These are phyloP conservation scores for Psilopogon haemacephalus DNA, from an alignment of 2,113 vertebrate species.

Conservation along the genomic window DNA sequence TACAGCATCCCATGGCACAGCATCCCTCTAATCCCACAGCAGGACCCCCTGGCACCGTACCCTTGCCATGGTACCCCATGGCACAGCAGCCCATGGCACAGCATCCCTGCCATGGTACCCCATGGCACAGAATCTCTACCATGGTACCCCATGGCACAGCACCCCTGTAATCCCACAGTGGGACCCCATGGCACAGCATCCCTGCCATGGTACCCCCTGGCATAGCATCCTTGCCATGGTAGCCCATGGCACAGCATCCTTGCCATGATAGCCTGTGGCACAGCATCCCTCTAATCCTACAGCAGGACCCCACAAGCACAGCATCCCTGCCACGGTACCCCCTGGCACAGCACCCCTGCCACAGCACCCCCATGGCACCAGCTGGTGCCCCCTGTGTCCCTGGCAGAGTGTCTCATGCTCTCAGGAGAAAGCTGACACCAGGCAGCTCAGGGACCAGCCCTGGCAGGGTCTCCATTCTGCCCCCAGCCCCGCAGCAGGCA, in stretches of 20 bases:
- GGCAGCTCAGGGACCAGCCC: too few relatives aligned
- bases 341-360: not conserved
- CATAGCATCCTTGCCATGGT: too few relatives aligned
- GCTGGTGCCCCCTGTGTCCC: accelerated
- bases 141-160: accelerated
- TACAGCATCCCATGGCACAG: not conserved
- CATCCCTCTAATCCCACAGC: not conserved
- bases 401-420: accelerated
- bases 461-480: accelerated
- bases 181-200: too few relatives aligned
- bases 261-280: too few relatives aligned
- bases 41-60: not conserved
- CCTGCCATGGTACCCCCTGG: too few relatives aligned
- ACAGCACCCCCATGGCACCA: too few relatives aligned
- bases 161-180: too few relatives aligned
- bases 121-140: not conserved
- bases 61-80: not conserved
- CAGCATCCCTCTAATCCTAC: accelerated
- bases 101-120: accelerated
- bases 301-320: too few relatives aligned
- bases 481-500: not conserved
- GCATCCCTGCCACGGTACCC: too few relatives aligned
- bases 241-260: not conserved
- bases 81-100: accelerated
- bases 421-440: not conserved